phyloP scores from a whole-genome alignment of 2,113 vertebrate species.

The Atlantisia rogersi region DNA sequence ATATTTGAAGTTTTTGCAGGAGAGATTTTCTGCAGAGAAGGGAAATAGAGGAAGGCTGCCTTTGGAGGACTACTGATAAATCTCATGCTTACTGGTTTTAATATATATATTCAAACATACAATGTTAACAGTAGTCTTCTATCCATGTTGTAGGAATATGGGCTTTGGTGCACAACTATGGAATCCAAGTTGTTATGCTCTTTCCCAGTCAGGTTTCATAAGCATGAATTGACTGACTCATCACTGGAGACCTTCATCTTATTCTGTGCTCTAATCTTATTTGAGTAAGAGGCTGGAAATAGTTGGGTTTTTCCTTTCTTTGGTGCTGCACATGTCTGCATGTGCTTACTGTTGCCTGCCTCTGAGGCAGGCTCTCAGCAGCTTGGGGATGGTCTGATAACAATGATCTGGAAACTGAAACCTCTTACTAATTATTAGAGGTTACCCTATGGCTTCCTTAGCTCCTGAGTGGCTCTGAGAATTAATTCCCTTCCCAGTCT shows the following conservation, averaged over 20 bases:
- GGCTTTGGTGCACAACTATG: not conserved
- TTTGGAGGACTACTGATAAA: not conserved
- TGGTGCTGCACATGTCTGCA: not conserved
- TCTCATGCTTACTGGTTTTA: not conserved
- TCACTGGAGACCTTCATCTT: not conserved
- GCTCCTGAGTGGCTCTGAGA: not conserved
- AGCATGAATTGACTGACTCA: not conserved
- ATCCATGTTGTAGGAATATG: not conserved
- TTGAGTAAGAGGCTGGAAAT: not conserved
- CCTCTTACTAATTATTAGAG: not conserved
- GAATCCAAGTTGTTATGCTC: not conserved
- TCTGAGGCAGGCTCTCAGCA: not conserved
- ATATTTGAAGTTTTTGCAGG: not conserved
- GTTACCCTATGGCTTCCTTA: not conserved
- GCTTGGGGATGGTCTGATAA: not conserved
- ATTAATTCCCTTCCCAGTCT: not conserved
- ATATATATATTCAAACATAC: not conserved
- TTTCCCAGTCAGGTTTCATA: not conserved
- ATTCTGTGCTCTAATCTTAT: too few relatives aligned
- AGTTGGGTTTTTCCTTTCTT: not conserved
- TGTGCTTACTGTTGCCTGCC: not conserved
- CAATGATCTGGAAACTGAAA: not conserved
- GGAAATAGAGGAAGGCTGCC: not conserved
- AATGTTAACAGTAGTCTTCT: not conserved
- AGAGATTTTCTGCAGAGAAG: not conserved